Evolutionary conservation across 2,797 vertebrate species (phyloP).

Genomic region (Acanthurus leucopareius): DNA sequence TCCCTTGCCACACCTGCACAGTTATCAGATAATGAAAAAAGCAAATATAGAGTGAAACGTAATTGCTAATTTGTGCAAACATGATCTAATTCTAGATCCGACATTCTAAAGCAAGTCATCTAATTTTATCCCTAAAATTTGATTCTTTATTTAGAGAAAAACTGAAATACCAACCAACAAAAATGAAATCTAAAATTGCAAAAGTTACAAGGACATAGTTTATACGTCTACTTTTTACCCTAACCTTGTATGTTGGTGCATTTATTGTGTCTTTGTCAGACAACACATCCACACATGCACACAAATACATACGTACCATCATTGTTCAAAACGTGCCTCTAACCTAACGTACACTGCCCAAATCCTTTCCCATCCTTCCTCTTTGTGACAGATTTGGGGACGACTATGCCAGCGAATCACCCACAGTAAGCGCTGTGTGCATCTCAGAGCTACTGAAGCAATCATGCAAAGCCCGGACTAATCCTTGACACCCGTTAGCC

Average conservation of each 20-base stretch:
- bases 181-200: background rate
- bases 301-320: background rate
- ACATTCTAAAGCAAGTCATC: background rate
- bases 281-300: constrained; percentile 8
- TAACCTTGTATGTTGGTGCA: constrained; percentile 6
- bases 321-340: constrained; percentile 4
- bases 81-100: background rate
- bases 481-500: constrained; percentile 76
- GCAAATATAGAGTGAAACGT: constrained; percentile 4
- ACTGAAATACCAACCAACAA: background rate
- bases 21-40: constrained; percentile 16
- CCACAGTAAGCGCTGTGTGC: constrained; percentile 42
- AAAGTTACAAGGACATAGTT: constrained; percentile 37
- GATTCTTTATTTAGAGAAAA: background rate
- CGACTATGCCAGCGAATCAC: constrained; percentile 38
- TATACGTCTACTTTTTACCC: background rate
- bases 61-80: background rate
- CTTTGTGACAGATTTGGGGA: constrained; percentile 47
- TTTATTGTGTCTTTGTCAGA: constrained; percentile 7
- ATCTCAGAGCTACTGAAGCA: constrained; percentile 70
- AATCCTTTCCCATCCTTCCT: constrained; percentile 42
- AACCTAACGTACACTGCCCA: constrained; percentile 26
- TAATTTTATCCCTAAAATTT: background rate
- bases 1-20: background rate
- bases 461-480: constrained; percentile 72